Base-by-base conservation (phyloP, 2,888 invertebrate genomes). In the Orchesella flavescens region DNA sequence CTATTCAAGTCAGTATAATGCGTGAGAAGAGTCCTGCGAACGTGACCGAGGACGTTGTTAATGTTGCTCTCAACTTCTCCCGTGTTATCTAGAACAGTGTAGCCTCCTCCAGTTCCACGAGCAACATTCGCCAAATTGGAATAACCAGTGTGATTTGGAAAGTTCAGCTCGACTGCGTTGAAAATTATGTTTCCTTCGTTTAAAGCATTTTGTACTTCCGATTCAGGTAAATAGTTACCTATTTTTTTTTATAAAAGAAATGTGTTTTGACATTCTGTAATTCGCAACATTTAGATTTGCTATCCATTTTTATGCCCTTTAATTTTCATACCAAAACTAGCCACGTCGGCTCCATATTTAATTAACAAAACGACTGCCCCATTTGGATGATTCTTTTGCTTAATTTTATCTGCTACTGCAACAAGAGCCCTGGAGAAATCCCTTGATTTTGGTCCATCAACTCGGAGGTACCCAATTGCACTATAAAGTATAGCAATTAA, bases 311-410 rank as follows among this genome's bases (percentile, higher is more conserved):
- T n/a, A n/a, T n/a, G n/a, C n/a, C n/a, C n/a, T n/a, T n/a, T n/a
- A n/a, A n/a, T n/a, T n/a, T 34, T 2, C 34, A 34, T 34, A 34
- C 34, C 34, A 7, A 34, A 34, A 34, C 7, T 34, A 34, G 34
- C 34, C 7, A 34, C 10, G 19, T 77, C 77, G 10, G 74, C 80
- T n/a, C 86, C 85, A 43, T 84, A 76, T 68, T 86, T 86, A 2
- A 86, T 57, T 0, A 86, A 19, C 12, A 86, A 61, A 0, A 84
- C 59, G 46, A 85, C 84, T 43, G 78, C 85, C 0, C 86, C 86
- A 43, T 73, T 55, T 12, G 85, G 79, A 69, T 84, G 85, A 57
- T 84, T 61, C 43, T 34, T 74, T 12, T 65, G 57, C 34, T 74
- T 71, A 23, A 84, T 71, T 57, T 80, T 77, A n/a, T 76, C 71